Conservation (phyloP, 1,140 invertebrate genomes). For the Ceratosolen solmsi region DNA sequence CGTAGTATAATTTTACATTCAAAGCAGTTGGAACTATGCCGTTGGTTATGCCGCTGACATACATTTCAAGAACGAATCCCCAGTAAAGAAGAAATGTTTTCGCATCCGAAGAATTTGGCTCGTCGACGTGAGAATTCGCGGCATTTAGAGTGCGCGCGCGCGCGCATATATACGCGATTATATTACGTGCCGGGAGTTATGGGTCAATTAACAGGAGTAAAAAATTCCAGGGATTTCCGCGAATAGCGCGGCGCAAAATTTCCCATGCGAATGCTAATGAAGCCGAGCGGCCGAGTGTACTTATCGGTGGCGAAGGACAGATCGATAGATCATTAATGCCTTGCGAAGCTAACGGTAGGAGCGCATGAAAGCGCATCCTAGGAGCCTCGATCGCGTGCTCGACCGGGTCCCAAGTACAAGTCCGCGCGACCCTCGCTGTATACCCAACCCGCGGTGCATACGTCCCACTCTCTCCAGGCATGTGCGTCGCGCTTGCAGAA, state of each 20-base stretch:
- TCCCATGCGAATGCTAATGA: constrained; percentile 49
- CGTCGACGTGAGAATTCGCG: constrained; percentile 38
- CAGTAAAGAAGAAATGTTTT: constrained; percentile 20
- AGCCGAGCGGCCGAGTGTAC: neutral
- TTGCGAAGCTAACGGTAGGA: constrained; percentile 42
- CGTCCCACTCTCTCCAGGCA: neutral
- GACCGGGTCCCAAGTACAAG: neutral
- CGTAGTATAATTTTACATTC: neutral
- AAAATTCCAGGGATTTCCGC: constrained; percentile 45
- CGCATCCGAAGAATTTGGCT: constrained; percentile 36
- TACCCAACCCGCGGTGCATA: neutral
- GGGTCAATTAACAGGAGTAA: constrained; percentile 45
- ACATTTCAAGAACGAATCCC: neutral
- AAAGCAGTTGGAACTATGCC: neutral
- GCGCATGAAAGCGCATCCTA: constrained; percentile 25
- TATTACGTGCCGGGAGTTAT: constrained; percentile 29
- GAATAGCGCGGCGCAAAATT: constrained; percentile 37
- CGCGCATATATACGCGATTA: constrained; percentile 1
- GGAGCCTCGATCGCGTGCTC: neutral
- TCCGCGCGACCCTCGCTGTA: neutral
- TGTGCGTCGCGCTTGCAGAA: neutral
- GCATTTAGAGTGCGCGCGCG: constrained; percentile 6
- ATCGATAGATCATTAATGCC: constrained; percentile 51
- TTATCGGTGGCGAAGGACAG: constrained; percentile 8
- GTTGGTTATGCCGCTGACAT: constrained; percentile 33